Evolutionary conservation across 1,140 invertebrate genomes (phyloP).

Genomic region (Zophobas atratus): DNA sequence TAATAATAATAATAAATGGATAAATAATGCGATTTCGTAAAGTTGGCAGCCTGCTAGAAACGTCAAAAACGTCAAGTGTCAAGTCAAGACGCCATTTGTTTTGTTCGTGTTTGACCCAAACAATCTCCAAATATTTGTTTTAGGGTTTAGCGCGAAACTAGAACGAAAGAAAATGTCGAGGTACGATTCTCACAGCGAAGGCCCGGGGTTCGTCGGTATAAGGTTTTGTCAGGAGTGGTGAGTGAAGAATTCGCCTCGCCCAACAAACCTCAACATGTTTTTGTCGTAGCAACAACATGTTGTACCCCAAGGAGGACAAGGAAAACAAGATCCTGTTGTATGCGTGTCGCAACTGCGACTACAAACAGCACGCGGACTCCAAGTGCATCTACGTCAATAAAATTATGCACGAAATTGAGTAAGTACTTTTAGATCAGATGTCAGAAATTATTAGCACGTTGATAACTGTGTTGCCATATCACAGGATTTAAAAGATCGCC

Average conservation of each 20-base stretch:
- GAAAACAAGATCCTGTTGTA: conserved; percentile 96
- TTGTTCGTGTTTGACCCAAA: too few species aligned
- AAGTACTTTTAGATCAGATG: conserved; percentile 67
- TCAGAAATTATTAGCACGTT: too few species aligned
- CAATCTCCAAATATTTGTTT: too few species aligned
- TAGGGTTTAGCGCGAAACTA: too few species aligned
- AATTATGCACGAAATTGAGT: conserved; percentile 99
- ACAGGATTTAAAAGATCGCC: too few species aligned
- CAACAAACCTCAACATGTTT: conserved; percentile 1
- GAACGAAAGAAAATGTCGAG: conserved; percentile 61
- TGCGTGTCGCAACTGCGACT: conserved; percentile 98
- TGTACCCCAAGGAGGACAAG: conserved; percentile 74
- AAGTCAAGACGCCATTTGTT: too few species aligned
- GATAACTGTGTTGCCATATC: too few species aligned
- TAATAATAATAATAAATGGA: too few species aligned
- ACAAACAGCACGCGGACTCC: conserved; percentile 95
- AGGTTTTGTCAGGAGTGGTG: conserved; percentile 96
- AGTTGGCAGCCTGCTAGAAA: too few species aligned
- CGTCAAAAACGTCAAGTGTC: too few species aligned
- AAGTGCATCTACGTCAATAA: conserved; percentile 99
- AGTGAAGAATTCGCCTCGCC: conserved; percentile 40
- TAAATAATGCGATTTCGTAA: too few species aligned
- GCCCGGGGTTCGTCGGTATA: conserved; percentile 96
- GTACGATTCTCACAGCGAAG: conserved; percentile 80
- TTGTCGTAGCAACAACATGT: conserved; percentile 94